Base-by-base conservation (phyloP, 2,888 invertebrate genomes). In the Cosmia trapezina region DNA sequence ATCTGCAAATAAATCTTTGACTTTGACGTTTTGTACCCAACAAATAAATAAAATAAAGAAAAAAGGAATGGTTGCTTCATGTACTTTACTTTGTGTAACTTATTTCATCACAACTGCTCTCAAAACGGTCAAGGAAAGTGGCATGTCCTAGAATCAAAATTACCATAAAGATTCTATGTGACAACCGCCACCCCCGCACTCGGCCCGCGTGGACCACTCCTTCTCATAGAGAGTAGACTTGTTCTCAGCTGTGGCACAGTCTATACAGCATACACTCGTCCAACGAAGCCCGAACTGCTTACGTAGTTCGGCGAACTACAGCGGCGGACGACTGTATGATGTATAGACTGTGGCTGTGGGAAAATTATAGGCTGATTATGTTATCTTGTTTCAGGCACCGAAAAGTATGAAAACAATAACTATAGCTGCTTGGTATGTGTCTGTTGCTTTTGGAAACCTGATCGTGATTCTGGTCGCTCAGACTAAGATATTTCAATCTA, bases 371-470 rank as follows among this genome's bases (percentile, higher is more conserved):
- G n/a, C 37, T 41, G 14, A 41, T 41, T 41, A n/a, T 41, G 12
- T 37, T 14, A n/a, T 45, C 7, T n/a, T 41, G 70, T 88, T 89
- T 7, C 88, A 97, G 98, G 98, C 98, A 5, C 98, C 98, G 0
- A 97, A 97, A 85, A 97, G 97, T 79, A 98, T 98, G 98, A 98
- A 98, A 93, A 98, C 98, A 0, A 97, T 98, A 7, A 97, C 98
- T 0, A 98, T 98, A 88, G 98, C 98, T 0, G 97, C 97, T n/a
- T 98, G 98, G 98, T 97, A 98, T 86, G 93, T 98, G 80, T 98
- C 98, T 0, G 97, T 98, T 4, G 98, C 98, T 1, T 96, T 98
- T 75, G 98, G 98, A 4, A 98, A 98, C 91, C 93, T 98, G 41
- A 97, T 98, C 72, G 98, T 98, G 1, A 97, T 98, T 73, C 94